These are phyloP conservation scores for Caradrina kadenii DNA, from an alignment of 2,888 invertebrate species.

Conservation along the genomic window DNA sequence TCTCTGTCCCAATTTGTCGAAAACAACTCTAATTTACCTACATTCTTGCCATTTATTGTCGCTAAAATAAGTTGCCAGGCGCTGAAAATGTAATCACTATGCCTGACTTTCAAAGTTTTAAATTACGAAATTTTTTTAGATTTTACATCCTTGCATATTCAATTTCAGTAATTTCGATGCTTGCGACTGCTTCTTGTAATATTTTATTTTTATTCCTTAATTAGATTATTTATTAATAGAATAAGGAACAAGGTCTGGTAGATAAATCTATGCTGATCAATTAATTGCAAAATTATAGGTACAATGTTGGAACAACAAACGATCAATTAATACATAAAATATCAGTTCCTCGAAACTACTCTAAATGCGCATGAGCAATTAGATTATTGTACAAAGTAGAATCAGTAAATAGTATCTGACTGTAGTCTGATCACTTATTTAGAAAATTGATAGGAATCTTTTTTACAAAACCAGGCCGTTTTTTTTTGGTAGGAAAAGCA, in stretches of 20 bases:
- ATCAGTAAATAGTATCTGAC: background rate
- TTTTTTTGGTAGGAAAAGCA: background rate
- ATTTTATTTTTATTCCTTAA: background rate
- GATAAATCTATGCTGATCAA: conserved; percentile 51
- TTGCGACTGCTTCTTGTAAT: background rate
- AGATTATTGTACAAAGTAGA: conserved; percentile 13
- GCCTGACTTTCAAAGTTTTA: too few relatives aligned
- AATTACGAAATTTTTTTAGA: background rate
- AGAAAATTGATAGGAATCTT: background rate
- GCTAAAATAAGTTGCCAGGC: too few relatives aligned
- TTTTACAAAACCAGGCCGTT: background rate
- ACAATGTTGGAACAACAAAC: conserved; percentile 24
- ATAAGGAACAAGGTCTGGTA: conserved; percentile 14
- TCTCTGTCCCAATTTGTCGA: too few relatives aligned
- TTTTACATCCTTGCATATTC: background rate
- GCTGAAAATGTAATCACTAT: too few relatives aligned
- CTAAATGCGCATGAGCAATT: conserved; percentile 46
- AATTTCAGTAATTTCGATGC: background rate
- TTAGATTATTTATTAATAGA: background rate
- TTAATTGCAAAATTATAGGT: conserved; percentile 42
- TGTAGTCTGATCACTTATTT: conserved; percentile 15
- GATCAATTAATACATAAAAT: conserved; percentile 55
- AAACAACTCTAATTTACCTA: too few relatives aligned
- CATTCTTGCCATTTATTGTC: too few relatives aligned
- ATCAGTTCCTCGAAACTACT: conserved; percentile 48